Evolutionary conservation across 2,888 invertebrate genomes (phyloP).

Genomic region (Spodoptera picta): DNA sequence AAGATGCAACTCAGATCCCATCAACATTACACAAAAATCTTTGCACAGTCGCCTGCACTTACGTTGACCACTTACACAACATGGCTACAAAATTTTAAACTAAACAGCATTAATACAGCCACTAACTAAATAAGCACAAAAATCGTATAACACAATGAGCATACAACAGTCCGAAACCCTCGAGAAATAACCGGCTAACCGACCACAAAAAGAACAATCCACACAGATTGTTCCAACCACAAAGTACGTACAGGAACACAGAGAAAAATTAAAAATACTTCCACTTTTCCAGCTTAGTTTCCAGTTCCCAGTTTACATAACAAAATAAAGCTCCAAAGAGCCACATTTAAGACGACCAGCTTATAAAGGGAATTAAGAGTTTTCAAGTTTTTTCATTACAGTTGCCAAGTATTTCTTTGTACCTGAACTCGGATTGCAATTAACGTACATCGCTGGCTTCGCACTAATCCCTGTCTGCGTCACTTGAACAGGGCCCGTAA

Average conservation of each 20-base stretch:
- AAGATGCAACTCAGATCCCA: too few relatives aligned
- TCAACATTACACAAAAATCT: too few relatives aligned
- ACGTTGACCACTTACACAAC: too few relatives aligned
- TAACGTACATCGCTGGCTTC: slow-evolving; percentile 42
- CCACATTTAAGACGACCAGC: slow-evolving; percentile 47
- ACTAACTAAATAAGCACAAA: slow-evolving; percentile 14
- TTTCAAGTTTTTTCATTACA: slow-evolving; percentile 59
- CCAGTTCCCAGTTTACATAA: slow-evolving; percentile 37
- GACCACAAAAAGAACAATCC: slow-evolving; percentile 28
- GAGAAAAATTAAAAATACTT: slow-evolving; percentile 46
- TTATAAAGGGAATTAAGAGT: slow-evolving; percentile 57
- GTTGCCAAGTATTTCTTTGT: slow-evolving; percentile 57
- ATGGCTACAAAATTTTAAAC: too few relatives aligned
- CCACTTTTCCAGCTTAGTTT: too few relatives aligned
- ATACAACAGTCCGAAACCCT: slow-evolving; percentile 14
- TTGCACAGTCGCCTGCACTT: too few relatives aligned
- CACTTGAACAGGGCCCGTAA: slow-evolving; percentile 34
- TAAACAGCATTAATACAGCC: not conserved
- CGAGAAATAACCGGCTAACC: slow-evolving; percentile 32
- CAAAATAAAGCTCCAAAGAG: slow-evolving; percentile 41
- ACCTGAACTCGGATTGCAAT: slow-evolving; percentile 49
- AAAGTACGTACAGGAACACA: slow-evolving; percentile 22
- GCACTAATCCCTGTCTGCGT: slow-evolving; percentile 33
- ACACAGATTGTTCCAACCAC: slow-evolving; percentile 48
- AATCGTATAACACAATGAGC: slow-evolving; percentile 22